phyloP scores from a whole-genome alignment of 2,113 vertebrate species.

The Notarius lentiginosus region DNA sequence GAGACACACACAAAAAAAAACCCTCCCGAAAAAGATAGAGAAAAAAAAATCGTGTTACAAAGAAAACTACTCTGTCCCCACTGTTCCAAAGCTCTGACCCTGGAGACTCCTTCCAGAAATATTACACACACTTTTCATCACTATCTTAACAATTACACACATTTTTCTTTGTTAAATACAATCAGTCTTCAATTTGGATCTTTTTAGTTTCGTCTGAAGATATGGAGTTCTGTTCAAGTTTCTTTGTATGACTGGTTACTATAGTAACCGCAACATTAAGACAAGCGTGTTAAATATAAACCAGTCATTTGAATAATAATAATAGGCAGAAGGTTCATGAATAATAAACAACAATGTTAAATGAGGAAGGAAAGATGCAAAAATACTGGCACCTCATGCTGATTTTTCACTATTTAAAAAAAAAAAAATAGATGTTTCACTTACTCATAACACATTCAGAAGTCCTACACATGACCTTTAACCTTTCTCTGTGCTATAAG shows the following conservation, averaged over 20 bases:
- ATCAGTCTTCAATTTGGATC: too few relatives aligned
- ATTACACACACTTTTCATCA: too few relatives aligned
- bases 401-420: not conserved
- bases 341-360: not conserved
- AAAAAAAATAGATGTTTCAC: accelerated
- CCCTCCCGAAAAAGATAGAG: too few relatives aligned
- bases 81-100: too few relatives aligned
- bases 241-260: not conserved
- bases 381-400: not conserved
- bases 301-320: not conserved
- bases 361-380: not conserved
- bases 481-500: not conserved
- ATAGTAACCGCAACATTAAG: not conserved
- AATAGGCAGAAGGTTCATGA: not conserved
- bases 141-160: too few relatives aligned
- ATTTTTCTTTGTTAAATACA: too few relatives aligned
- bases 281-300: not conserved
- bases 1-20: not conserved
- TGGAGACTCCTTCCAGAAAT: too few relatives aligned
- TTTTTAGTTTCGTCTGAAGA: too few relatives aligned
- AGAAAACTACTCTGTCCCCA: too few relatives aligned
- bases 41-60: too few relatives aligned
- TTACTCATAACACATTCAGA: not conserved
- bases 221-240: not conserved
- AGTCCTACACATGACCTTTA: not conserved